Base-by-base conservation (phyloP, 2,888 invertebrate species). In the Plagiodera versicolora region DNA sequence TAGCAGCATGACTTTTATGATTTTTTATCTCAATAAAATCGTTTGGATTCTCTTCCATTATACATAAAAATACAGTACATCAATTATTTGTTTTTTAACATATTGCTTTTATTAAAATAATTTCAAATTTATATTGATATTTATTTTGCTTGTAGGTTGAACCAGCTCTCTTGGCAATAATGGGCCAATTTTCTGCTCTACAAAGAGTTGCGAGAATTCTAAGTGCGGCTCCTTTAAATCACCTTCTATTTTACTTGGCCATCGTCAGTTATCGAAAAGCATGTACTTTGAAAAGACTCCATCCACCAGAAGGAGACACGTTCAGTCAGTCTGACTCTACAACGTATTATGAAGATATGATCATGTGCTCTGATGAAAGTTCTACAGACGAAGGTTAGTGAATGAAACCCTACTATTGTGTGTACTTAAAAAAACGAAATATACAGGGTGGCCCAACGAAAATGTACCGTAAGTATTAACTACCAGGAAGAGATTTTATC, bases 321-420 rank as follows among this genome's bases (percentile, higher is more conserved):
- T 87, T 90, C 62, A 90, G 89, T 77, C 89, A 89, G 67, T 95
- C 95, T 3, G 96, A 95, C 81, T 95, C 95, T 9, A 95, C 95
- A 50, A 95, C 95, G n/a, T 96, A 94, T 82, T 95, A 95, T 80
- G 95, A 95, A 81, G 95, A 96, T 81, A 91, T 95, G 81, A 86
- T 92, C 59, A 92, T 95, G 74, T 94, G 93, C 78, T 94, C 94
- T 0, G 93, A 93, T 76, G 95, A 94, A 76, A 94, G 93, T 53
- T 91, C 92, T 60, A 91, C 90, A 45, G 93, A 93, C 76, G 94
- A 94, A 80, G 94, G 93, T 88, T n/a, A n/a, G n/a, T n/a, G n/a
- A n/a, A n/a, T n/a, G n/a, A n/a, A n/a, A n/a, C n/a, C n/a, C n/a
- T n/a, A n/a, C n/a, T n/a, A n/a, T n/a, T n/a, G n/a, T n/a, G n/a